Evolutionary conservation across 2,113 vertebrate species (phyloP), one percentile per base, ranked within the genome.

Genomic region (Saccopteryx leptura): DNA sequence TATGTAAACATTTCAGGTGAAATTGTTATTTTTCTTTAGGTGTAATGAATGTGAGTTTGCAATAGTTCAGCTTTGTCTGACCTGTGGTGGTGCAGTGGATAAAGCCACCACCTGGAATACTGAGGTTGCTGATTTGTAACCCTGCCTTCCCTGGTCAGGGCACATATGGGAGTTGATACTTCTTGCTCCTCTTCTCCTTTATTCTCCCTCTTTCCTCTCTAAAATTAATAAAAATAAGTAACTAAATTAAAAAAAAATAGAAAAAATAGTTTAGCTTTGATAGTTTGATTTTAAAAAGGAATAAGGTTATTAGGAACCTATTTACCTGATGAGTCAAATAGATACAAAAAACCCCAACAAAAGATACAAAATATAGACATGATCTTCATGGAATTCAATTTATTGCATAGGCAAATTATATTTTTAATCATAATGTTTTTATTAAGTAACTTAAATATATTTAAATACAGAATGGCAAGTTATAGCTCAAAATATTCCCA

Each of bases 391-490:
- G 61, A 87, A 75, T 87, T 90, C 46, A 15, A 28, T 86, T 81
- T 68, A 50, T 90, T 63, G 23, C 52, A 83, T 58, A 66, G 66
- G 33, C 71, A 78, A 93, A 81, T 68, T 28, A 72, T 74, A 72
- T 82, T 19, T 13, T 65, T 58, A 83, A 69, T 82, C 39, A 48
- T 65, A 33, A 17, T 72, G 15, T 7, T 56, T 95, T 54, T 78
- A 68, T 88, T 94, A 75, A 88, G 65, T 87, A 83, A 72, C n/a
- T 88, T 78, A 76, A n/a, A 7, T 95, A 82, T 86, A 68, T 89
- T 71, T 90, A 48, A 69, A 7, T 90, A 21, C 48, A 78, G 24
- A 54, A 61, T 84, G 21, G 18, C 39, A 52, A 76, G 17, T 91
- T 90, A 82, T 46, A 79, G 19, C 8, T 61, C 52, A 87, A 11